Percentiles rank a stretch among this genome's conserved stretches.
phyloP scores from a whole-genome alignment of 1,140 invertebrate genomes.

The Myzus persicae region DNA sequence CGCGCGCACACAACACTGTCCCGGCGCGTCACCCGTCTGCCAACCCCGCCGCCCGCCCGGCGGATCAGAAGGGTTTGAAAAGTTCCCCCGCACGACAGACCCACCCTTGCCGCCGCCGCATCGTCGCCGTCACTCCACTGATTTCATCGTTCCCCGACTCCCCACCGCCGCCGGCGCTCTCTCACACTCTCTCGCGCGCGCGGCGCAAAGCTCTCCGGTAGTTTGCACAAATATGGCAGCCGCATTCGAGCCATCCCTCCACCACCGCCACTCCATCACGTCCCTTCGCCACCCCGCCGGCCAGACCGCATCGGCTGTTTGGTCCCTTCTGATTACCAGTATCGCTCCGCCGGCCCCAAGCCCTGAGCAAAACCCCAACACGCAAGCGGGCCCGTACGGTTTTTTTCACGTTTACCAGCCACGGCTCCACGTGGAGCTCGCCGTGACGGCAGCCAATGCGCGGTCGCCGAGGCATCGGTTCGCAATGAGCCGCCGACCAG shows the following conservation, averaged over 20 bases:
- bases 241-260: slow-evolving; percentile 59
- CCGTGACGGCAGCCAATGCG: slow-evolving; percentile 1
- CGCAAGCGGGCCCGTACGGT: slow-evolving; percentile 58
- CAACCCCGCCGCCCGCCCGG: not conserved
- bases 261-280: not conserved
- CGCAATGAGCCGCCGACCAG: slow-evolving; percentile 58
- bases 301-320: slow-evolving; percentile 55
- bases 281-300: not conserved
- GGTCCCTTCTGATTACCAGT: slow-evolving; percentile 62
- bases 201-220: slow-evolving; percentile 59
- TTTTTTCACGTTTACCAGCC: slow-evolving; percentile 48
- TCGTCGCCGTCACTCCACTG: slow-evolving; percentile 58
- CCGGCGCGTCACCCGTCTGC: not conserved
- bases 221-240: slow-evolving; percentile 62
- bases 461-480: not conserved
- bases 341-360: slow-evolving; percentile 60
- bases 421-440: slow-evolving; percentile 58
- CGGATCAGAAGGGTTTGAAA: slow-evolving; percentile 56
- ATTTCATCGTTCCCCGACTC: slow-evolving; percentile 59
- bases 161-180: not conserved
- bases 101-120: slow-evolving; percentile 29
- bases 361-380: slow-evolving; percentile 54
- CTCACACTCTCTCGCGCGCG: slow-evolving; percentile 27
- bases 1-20: not conserved
- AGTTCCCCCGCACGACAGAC: slow-evolving; percentile 43